phyloP scores from a whole-genome alignment of 2,888 invertebrate genomes.

The Halictus ligatus region DNA sequence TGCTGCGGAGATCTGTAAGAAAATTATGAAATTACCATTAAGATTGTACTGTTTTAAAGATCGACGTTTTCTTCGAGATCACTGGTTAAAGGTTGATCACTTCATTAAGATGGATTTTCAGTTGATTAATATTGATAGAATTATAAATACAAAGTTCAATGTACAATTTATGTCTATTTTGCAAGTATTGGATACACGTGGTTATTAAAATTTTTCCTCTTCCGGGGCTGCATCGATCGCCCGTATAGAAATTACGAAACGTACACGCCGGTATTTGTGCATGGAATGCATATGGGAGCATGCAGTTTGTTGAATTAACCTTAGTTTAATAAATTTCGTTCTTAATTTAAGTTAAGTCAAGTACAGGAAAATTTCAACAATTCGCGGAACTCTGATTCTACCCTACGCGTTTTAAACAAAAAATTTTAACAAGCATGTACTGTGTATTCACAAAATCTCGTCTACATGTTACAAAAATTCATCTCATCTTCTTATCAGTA shows the following conservation, averaged over 20 bases:
- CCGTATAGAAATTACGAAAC: background rate
- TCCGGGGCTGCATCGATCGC: background rate
- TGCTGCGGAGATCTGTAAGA: background rate
- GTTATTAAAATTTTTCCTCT: background rate
- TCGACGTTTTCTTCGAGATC: background rate
- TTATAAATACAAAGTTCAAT: background rate
- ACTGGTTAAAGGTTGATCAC: background rate
- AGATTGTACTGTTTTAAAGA: background rate
- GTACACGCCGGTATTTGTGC: background rate
- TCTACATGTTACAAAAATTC: background rate
- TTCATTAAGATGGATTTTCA: background rate
- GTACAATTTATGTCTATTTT: background rate
- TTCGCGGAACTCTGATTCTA: background rate
- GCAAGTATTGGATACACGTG: background rate
- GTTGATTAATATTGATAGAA: background rate
- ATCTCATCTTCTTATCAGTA: background rate
- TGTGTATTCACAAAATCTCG: background rate
- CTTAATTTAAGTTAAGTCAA: conserved; percentile 14
- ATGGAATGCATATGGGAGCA: background rate
- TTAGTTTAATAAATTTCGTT: background rate
- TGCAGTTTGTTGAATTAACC: background rate
- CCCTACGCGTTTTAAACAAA: background rate
- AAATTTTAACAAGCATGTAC: background rate
- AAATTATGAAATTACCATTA: background rate
- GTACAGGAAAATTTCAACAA: background rate